Evolutionary conservation across 2,888 invertebrate species (phyloP).

Genomic region (Malthinus flaveolus): DNA sequence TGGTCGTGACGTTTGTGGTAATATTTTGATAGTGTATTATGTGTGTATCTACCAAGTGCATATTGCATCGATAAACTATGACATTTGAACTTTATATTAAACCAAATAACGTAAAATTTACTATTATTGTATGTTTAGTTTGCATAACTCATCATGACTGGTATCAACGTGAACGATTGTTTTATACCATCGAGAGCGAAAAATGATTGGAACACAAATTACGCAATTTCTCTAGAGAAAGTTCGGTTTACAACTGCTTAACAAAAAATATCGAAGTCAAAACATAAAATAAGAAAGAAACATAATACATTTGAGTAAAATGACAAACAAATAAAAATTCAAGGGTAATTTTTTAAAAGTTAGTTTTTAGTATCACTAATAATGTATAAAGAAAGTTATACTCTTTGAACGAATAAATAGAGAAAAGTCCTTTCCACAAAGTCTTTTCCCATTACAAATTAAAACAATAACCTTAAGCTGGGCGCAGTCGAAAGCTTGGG

Average conservation of each 20-base stretch:
- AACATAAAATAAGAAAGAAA: too few relatives aligned
- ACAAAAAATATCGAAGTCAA: too few relatives aligned
- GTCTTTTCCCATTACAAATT: too few relatives aligned
- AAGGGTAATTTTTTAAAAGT: too few relatives aligned
- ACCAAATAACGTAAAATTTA: background rate
- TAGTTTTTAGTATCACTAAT: too few relatives aligned
- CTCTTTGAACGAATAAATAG: too few relatives aligned
- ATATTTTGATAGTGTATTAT: background rate
- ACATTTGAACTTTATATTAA: conserved; percentile 30
- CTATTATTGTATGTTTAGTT: background rate
- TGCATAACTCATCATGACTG: conserved; percentile 14
- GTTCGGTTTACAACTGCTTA: conserved; percentile 90
- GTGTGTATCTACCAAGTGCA: conserved; percentile 6
- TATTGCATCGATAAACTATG: conserved; percentile 25
- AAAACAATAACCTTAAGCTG: too few relatives aligned
- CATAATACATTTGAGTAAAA: too few relatives aligned
- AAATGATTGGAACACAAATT: conserved; percentile 88
- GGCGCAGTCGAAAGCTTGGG: too few relatives aligned
- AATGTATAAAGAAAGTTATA: too few relatives aligned
- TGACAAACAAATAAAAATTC: too few relatives aligned
- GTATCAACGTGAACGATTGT: conserved; percentile 31
- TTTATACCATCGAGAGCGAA: conserved; percentile 89
- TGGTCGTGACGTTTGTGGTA: conserved; percentile 20
- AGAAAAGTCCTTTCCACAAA: too few relatives aligned
- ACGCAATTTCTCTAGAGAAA: conserved; percentile 77